Base-by-base conservation (phyloP, 2,888 invertebrate genomes). In the Xestia c-nigrum region DNA sequence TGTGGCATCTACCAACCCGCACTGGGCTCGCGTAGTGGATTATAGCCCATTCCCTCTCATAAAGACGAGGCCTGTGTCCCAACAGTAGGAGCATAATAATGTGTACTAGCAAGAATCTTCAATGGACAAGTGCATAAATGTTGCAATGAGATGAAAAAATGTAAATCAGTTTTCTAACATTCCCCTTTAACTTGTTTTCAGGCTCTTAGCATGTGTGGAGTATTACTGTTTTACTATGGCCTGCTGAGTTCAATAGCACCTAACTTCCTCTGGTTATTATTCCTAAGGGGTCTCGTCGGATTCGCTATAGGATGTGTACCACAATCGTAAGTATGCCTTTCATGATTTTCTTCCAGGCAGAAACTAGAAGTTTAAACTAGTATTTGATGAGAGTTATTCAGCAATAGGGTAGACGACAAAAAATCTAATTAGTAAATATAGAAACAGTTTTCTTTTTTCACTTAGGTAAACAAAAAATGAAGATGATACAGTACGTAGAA, bases 261-360 rank as follows among this genome's bases (percentile, higher is more conserved):
- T 5, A 99, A 98, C 92, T 99, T 98, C 92, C 97, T 98, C 72
- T 99, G 99, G 99, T 97, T 99, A 76, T 96, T 99, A 61, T 97
- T 99, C 76, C 96, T 99, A n/a, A 97, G 99, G 92, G 98, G 99
- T 21, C 97, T 99, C 14, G 99, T 99, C 19, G 99, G 99, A 65
- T 99, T 99, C 96, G 99, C 99, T 38, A 99, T 99, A 90, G 99
- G 99, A 87, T 99, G 99, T 93, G 99, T 99, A 57, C 99, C 99
- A 73, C 99, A 99, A 95, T 99, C 99, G 99, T 99, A 97, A 98
- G 98, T 64, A 64, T 57, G 12, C 6, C 0, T 55, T 55, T 24
- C 24, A 16, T 57, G 24, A 0, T 5, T 57, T 14, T 6, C 24
- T 31, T 7, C 6, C 19, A 31, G 19, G 19, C 19, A 38, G 38